Evolutionary conservation across 2,113 vertebrate species (phyloP).

Genomic region (Mionectes macconnelli): DNA sequence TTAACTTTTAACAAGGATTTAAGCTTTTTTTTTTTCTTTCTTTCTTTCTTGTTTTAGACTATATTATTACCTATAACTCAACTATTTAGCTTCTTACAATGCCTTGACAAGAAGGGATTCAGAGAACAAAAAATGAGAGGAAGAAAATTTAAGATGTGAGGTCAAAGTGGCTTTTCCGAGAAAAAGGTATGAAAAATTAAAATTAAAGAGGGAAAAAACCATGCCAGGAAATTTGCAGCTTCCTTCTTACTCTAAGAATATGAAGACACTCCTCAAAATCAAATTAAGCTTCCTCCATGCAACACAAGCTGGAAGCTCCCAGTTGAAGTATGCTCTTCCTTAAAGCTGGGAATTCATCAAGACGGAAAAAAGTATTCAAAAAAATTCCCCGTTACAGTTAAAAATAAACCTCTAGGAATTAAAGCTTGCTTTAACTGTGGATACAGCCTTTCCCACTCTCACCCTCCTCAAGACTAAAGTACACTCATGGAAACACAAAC

Average conservation of each 20-base stretch:
- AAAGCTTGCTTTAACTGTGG: background rate
- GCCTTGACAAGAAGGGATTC: background rate
- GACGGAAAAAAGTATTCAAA: background rate
- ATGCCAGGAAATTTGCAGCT: background rate
- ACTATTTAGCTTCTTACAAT: background rate
- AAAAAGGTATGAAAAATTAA: background rate
- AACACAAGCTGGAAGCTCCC: background rate
- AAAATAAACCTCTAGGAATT: background rate
- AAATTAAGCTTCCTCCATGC: background rate
- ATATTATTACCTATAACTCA: background rate
- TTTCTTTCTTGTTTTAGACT: background rate
- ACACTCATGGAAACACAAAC: background rate
- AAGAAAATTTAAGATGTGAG: background rate
- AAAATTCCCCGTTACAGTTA: background rate
- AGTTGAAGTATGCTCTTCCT: background rate
- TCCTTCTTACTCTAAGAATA: background rate
- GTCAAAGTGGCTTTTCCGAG: background rate
- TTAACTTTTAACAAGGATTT: background rate
- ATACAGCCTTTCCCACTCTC: background rate
- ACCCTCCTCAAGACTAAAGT: background rate
- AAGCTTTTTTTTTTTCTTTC: background rate
- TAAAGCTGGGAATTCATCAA: background rate
- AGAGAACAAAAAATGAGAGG: background rate
- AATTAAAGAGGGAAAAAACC: background rate
- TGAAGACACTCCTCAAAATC: background rate